Evolutionary conservation across 2,888 invertebrate genomes (phyloP).

Genomic region (Diarsia rubi): DNA sequence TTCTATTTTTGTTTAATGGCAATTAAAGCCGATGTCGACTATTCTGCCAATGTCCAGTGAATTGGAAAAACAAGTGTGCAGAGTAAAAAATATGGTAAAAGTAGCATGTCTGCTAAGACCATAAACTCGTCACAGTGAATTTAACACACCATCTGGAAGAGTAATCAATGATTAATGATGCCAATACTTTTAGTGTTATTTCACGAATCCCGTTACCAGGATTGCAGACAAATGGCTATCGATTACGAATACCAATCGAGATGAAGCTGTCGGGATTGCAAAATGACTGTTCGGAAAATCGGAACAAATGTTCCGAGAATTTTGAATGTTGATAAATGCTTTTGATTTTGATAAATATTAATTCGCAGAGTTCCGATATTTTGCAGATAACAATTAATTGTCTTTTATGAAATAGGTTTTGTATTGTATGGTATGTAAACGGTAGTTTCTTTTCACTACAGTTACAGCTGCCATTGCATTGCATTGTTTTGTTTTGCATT

Average conservation of each 20-base stretch:
- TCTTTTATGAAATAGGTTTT: background rate
- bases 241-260: constrained; percentile 33
- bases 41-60: too few species aligned
- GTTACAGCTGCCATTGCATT: background rate
- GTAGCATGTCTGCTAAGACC: background rate
- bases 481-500: too few species aligned
- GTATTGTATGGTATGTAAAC: background rate
- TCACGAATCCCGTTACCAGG: constrained; percentile 28
- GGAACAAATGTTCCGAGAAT: constrained; percentile 3
- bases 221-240: constrained; percentile 43
- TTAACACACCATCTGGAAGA: constrained; percentile 46
- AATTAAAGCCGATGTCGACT: too few species aligned
- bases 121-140: constrained; percentile 64
- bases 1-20: too few species aligned
- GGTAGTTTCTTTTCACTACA: background rate
- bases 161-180: constrained; percentile 41
- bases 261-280: constrained; percentile 15
- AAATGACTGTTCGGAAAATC: constrained; percentile 27
- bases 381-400: background rate
- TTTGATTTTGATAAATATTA: constrained; percentile 8
- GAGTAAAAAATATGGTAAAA: too few species aligned
- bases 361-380: background rate
- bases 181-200: constrained; percentile 33
- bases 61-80: too few species aligned
- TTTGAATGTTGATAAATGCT: constrained; percentile 1